Evolutionary conservation across 2,797 vertebrate genomes (phyloP), one percentile per base, ranked within the genome.

Genomic region (Trematomus bernacchii): DNA sequence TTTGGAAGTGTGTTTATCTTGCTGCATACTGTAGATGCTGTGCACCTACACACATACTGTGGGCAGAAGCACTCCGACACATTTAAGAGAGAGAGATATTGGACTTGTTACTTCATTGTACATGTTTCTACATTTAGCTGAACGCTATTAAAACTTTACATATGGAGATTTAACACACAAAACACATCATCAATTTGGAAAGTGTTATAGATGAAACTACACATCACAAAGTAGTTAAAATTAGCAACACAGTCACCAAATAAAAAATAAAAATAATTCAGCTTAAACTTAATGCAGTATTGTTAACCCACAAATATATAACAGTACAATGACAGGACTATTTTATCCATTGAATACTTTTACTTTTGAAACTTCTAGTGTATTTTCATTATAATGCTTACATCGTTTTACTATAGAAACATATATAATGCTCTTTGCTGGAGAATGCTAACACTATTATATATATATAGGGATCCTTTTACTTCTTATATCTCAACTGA

Each of bases 41-140:
- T 66, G 60, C 62, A 75, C 66, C 55, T 75, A 66, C 72, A 75
- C 54, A 59, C 21, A 74, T 0, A 19, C 54, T 44, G 66, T 71
- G 40, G 67, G 73, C 47, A 58, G 57, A 58, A 27, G 14, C 51
- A 48, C 66, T 60, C 21, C 11, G 13, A 33, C 13, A 66, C 43
- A 46, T 64, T 51, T 73, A n/a, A 37, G 51, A 62, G 58, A 10
- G 37, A 52, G 12, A 52, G n/a, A n/a, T 46, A 51, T 14, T 5
- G 3, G 9, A 57, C 18, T 44, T 42, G 21, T 13, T 46, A 44
- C 42, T 48, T 33, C 8, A 37, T 18, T 44, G 14, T 23, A 40
- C 19, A 23, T 73, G 42, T 33, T 3, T 15, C 50, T 30, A 54
- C 30, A 70, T 52, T 10, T 30, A 46, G 19, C 62, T 48, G 27